Conservation (phyloP, 2,888 invertebrate species). For the Psylliodes chrysocephalus region DNA sequence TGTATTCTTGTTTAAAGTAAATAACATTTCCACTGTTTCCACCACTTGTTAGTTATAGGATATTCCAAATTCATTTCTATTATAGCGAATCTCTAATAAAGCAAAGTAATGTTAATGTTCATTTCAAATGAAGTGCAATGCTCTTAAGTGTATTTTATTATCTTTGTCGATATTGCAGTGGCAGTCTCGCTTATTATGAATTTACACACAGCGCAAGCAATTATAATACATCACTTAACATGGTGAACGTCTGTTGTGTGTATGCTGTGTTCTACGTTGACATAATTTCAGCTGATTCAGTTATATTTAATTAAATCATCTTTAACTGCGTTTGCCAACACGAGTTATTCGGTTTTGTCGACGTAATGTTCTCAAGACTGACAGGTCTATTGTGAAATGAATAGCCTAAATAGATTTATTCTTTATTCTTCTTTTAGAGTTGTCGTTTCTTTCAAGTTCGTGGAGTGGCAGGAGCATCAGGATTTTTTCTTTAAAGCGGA, state of each 20-base stretch:
- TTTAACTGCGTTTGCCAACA: conserved; percentile 18
- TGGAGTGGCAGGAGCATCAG: background rate
- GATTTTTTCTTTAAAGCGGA: background rate
- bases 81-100: too few species aligned
- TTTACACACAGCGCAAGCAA: conserved; percentile 18
- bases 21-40: too few species aligned
- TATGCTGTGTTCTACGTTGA: conserved; percentile 12
- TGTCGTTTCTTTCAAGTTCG: background rate
- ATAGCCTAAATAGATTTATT: background rate
- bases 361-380: background rate
- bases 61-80: too few species aligned
- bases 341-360: background rate
- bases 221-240: conserved; percentile 24
- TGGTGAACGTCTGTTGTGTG: background rate
- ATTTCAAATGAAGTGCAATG: background rate
- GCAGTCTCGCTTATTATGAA: conserved; percentile 18
- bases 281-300: conserved; percentile 19
- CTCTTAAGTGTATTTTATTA: background rate
- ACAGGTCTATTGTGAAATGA: background rate
- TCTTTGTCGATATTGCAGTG: background rate
- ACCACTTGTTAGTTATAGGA: too few species aligned
- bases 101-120: background rate
- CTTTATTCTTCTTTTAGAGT: background rate
- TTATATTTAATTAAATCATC: conserved; percentile 27
- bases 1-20: too few species aligned